Base-by-base conservation (phyloP, 2,797 vertebrate species). In the Rhyacichthys aspro region DNA sequence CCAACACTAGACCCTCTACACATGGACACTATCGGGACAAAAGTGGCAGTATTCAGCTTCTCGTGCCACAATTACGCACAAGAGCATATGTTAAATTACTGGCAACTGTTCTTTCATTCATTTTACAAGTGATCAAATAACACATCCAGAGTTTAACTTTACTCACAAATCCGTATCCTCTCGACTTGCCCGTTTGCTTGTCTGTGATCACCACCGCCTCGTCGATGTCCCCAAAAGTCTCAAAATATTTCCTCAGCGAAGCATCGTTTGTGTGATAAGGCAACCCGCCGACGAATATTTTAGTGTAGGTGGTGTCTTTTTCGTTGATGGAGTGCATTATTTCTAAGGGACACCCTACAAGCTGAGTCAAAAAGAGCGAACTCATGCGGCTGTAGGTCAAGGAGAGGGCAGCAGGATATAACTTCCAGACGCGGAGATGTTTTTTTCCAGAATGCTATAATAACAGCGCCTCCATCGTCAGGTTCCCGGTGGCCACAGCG, bases 131-230 rank as follows among this genome's bases (percentile, higher is more conserved):
- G n/a, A n/a, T n/a, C n/a, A n/a, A n/a, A n/a, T n/a, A n/a, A n/a
- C n/a, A n/a, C n/a, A n/a, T n/a, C n/a, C n/a, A 3, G 3, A 17
- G 11, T 10, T 6, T 14, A 52, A 52, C 3, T 38, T 17, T 18
- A 96, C 96, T 98, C 88, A 98, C 96, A 76, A 98, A 98, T 66
- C 96, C 96, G 42, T 98, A 98, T 88, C 96, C 96, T 62, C 96
- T 88, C 76, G 96, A 98, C 72, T 96, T 98, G 58, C 96, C 95
- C 8, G 95, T 98, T 90, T 97, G 95, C 43, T 96, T 93, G 92
- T 98, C 96, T 23, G 95, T 98, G 85, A 98, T 98, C 60, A 98
- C 96, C 76, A 98, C 96, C 33, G 96, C 96, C 88, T 98, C 96
- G 72, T 96, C 96, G 85, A 98, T 96, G 85, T 95, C 95, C 47